Conservation (phyloP, 2,797 vertebrate species). For the Rousettus madagascariensis region DNA sequence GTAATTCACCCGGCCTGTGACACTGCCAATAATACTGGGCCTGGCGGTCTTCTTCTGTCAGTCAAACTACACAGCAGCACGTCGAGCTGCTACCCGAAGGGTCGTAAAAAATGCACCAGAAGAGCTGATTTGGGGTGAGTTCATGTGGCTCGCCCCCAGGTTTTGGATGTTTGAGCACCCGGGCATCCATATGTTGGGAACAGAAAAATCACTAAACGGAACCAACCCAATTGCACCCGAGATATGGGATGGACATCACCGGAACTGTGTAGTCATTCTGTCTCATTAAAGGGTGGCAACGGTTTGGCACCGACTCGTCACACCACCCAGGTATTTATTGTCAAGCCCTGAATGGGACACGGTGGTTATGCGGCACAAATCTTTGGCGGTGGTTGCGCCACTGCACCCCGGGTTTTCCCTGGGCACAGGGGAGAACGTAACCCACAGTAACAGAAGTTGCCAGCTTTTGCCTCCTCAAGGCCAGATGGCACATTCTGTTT, state of each 20-base stretch:
- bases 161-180: neutral
- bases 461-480: neutral
- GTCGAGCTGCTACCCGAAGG: neutral
- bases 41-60: neutral
- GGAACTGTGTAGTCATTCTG: neutral
- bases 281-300: neutral
- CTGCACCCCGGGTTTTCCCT: neutral
- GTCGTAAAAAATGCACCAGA: neutral
- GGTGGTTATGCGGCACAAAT: neutral
- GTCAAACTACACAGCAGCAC: neutral
- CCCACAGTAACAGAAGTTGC: accelerated
- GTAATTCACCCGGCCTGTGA: neutral
- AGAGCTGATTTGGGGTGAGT: neutral
- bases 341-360: no score
- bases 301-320: no score
- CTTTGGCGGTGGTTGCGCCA: neutral
- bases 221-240: neutral
- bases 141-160: neutral
- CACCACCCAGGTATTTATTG: no score
- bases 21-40: neutral
- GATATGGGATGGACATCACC: neutral
- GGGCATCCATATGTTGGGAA: neutral
- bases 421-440: neutral
- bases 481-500: neutral
- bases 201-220: neutral